These are phyloP conservation scores for Drosophila pseudotakahashii DNA, from an alignment of 2,888 invertebrate species.

Conservation along the genomic window DNA sequence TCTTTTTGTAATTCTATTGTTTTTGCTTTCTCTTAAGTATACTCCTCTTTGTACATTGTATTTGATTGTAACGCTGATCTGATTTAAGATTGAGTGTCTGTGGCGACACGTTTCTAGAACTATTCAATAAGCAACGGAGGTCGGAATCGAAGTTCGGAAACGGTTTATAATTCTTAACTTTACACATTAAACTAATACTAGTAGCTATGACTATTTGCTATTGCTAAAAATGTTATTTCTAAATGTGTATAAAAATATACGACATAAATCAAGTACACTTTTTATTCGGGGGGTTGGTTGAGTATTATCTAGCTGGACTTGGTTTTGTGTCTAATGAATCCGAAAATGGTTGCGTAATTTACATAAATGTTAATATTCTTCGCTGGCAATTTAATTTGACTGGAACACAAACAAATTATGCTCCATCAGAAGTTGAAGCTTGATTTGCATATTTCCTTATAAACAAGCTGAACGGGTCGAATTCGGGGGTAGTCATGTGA, in stretches of 20 bases:
- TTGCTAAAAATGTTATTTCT: constrained; percentile 56
- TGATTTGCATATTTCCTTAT: constrained; percentile 68
- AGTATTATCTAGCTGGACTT: constrained; percentile 9
- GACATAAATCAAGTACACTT: constrained; percentile 15
- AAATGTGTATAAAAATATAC: constrained; percentile 54
- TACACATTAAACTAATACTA: constrained; percentile 30
- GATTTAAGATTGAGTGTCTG: constrained; percentile 13
- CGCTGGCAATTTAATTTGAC: constrained; percentile 62
- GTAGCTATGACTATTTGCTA: constrained; percentile 52
- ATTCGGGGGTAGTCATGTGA: constrained; percentile 10
- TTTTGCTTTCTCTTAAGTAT: constrained; percentile 1
- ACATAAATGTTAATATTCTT: constrained; percentile 37
- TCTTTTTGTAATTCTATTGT: constrained; percentile 4
- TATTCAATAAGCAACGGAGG: constrained; percentile 34
- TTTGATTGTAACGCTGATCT: not conserved
- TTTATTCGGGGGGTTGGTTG: not conserved
- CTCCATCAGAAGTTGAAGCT: constrained; percentile 53
- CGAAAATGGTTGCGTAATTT: constrained; percentile 23
- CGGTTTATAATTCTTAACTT: constrained; percentile 33
- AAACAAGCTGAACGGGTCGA: constrained; percentile 15
- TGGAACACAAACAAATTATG: constrained; percentile 74
- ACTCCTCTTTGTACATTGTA: constrained; percentile 7
- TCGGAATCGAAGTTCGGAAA: constrained; percentile 19
- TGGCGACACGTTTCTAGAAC: constrained; percentile 20
- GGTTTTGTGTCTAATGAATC: constrained; percentile 12